Percentiles rank a stretch among this genome's conserved stretches.
These are phyloP conservation scores for Seira ritae DNA, from an alignment of 2,888 invertebrate species.

Conservation along the genomic window DNA sequence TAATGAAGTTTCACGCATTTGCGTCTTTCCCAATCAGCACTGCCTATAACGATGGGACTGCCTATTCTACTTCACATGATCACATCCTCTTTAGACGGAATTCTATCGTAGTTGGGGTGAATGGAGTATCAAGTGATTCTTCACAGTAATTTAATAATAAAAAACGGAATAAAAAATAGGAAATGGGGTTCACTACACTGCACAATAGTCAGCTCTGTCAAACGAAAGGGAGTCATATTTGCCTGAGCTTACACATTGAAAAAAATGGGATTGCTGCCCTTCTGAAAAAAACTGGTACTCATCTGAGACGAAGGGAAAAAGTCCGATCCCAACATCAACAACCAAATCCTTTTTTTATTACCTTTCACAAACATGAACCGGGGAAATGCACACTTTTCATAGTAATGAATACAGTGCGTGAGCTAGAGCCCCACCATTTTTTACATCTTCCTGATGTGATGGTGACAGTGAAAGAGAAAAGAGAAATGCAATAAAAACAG, in stretches of 20 bases:
- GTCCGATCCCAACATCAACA: conserved; percentile 5
- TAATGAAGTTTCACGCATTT: conserved; percentile 3
- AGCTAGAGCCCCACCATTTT: background rate
- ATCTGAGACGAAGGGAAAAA: background rate
- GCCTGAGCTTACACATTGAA: background rate
- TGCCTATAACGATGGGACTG: background rate
- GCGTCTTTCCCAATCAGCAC: background rate
- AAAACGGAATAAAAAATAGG: background rate
- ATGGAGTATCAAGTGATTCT: background rate
- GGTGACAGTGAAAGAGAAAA: background rate
- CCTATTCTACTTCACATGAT: background rate
- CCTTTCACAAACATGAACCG: background rate
- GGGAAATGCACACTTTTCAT: background rate
- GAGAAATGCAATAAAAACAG: background rate
- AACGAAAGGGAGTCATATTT: background rate
- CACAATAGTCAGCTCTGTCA: background rate
- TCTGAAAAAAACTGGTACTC: background rate
- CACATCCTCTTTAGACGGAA: too few relatives aligned
- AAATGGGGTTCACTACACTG: background rate
- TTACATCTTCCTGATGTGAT: background rate
- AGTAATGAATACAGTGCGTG: conserved; percentile 1
- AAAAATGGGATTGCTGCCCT: background rate
- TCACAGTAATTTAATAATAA: background rate
- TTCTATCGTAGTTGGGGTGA: background rate
- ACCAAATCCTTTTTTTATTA: background rate